Evolutionary conservation across 2,113 vertebrate species (phyloP).

Genomic region (Dendropsophus ebraccatus): DNA sequence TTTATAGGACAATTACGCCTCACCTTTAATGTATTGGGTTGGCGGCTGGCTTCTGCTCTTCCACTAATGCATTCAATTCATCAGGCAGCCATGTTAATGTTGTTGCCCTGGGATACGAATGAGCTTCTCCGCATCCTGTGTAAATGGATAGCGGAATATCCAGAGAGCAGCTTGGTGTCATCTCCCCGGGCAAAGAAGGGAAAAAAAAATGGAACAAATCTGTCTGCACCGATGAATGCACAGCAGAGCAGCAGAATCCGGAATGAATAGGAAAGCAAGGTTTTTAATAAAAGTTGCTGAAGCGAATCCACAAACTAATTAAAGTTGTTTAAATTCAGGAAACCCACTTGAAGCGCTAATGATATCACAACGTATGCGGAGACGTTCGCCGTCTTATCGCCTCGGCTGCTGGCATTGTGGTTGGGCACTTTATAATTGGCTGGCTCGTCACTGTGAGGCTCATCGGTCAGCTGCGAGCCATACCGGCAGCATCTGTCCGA

Average conservation of each 20-base stretch:
- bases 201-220: neutral
- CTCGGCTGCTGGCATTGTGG: neutral
- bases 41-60: neutral
- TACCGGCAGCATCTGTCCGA: neutral
- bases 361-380: neutral
- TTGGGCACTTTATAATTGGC: neutral
- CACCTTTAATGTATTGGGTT: neutral
- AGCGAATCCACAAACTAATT: conserved; percentile 18
- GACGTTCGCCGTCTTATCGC: neutral
- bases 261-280: neutral
- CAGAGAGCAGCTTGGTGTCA: conserved; percentile 8
- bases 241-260: conserved; percentile 1
- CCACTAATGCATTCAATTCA: neutral
- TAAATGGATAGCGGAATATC: conserved; percentile 14
- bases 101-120: neutral
- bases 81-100: conserved; percentile 7
- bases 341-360: conserved; percentile 2
- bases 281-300: neutral
- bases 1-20: neutral
- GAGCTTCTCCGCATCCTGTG: neutral
- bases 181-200: conserved; percentile 2
- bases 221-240: neutral
- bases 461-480: neutral
- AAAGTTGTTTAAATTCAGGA: neutral
- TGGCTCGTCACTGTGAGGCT: neutral